A percentile compares a stretch with the other conserved stretches of the same genome.
These are phyloP conservation scores for Dermolepida albohirtum DNA, from an alignment of 2,888 invertebrate species.

Conservation along the genomic window DNA sequence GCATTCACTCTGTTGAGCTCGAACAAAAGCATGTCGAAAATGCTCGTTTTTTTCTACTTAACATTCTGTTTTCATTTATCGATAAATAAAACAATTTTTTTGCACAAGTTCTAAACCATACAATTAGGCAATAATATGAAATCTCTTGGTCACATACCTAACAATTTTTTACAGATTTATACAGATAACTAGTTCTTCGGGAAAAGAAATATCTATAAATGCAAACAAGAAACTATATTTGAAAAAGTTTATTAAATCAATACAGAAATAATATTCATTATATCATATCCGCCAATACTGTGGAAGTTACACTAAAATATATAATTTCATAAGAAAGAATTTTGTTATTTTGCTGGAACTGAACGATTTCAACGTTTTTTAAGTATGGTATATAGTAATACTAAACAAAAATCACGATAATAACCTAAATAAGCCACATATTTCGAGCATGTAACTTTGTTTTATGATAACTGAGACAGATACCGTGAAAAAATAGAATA, in stretches of 20 bases:
- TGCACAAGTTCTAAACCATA: no score
- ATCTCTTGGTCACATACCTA: no score
- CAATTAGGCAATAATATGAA: no score
- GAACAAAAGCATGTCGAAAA: no score
- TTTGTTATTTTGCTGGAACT: slow-evolving; percentile 14
- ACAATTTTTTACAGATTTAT: no score
- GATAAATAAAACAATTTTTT: no score
- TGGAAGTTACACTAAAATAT: slow-evolving; percentile 29
- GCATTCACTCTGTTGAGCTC: no score
- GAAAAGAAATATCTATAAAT: background rate
- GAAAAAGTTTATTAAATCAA: slow-evolving; percentile 34
- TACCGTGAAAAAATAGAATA: slow-evolving; percentile 6
- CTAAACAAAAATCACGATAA: slow-evolving; percentile 21
- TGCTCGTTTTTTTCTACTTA: no score
- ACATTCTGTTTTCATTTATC: no score
- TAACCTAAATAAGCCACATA: slow-evolving; percentile 19
- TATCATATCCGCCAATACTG: slow-evolving; percentile 30
- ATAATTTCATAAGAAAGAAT: slow-evolving; percentile 19
- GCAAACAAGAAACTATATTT: slow-evolving; percentile 4
- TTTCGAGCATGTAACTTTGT: slow-evolving; percentile 20
- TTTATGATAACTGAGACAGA: slow-evolving; percentile 18
- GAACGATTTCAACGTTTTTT: slow-evolving; percentile 12
- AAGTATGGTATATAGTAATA: background rate
- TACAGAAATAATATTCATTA: slow-evolving; percentile 32
- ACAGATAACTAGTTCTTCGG: no score